Evolutionary conservation across 2,113 vertebrate species (phyloP), one percentile per base, ranked within the genome.

Genomic region (Ornithorhynchus anatinus): DNA sequence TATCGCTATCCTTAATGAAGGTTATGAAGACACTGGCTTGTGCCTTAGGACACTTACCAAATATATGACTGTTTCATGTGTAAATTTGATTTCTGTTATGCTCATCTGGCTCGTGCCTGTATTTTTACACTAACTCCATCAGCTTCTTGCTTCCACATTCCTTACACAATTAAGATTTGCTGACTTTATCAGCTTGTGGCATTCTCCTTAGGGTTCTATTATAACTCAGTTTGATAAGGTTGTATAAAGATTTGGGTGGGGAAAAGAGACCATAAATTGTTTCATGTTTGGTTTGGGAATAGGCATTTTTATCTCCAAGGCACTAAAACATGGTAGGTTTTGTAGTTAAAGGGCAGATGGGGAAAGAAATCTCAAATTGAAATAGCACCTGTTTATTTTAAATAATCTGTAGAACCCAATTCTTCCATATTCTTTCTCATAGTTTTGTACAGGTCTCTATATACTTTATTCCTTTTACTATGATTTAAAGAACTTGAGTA

Each of bases 111-210:
- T 72, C 57, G 25, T 69, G 85, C 52, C 22, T 45, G 38, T 59
- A 77, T 51, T 70, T 82, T 78, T 74, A 51, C 33, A 29, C 32
- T 80, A 45, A 31, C 61, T 78, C 70, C 67, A 52, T 83, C 64
- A 60, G 47, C 37, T 82, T 47, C 65, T 69, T 75, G 76, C 62
- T 84, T 47, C 80, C 57, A 45, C 31, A 53, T 39, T 38, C 38
- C 6, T 66, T 59, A 61, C 56, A 63, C 53, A 72, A 52, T 59
- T 60, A 8, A 61, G 27, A 44, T 63, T 81, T 64, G 43, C 72
- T 71, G 54, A 57, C 50, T 39, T 1, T 68, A 59, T 75, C 57
- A 59, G 56, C 57, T 70, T 16, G 19, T 50, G 37, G 8, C 38
- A 32, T 59, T 80, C 35, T 23, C 45, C 35, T 76, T 74, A 57